Percentiles rank a stretch among this genome's conserved stretches.
phyloP scores from a whole-genome alignment of 2,888 invertebrate species.

The Parapristionchus giblindavisi region DNA sequence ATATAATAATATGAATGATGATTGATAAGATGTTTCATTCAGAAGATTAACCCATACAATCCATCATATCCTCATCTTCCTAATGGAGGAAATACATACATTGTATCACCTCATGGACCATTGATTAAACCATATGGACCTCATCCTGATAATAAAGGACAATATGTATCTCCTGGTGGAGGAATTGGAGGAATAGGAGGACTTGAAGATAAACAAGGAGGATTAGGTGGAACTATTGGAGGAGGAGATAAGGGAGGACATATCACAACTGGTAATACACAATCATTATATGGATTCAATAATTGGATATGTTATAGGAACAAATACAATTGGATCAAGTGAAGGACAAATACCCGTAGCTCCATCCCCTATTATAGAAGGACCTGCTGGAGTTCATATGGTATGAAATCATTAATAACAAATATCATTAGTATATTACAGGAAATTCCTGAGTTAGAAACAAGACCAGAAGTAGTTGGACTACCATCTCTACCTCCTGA shows the following conservation, averaged over 20 bases:
- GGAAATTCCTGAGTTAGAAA: neutral
- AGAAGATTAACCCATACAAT: neutral
- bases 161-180: neutral
- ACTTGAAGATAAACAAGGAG: neutral
- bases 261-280: neutral
- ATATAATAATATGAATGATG: neutral
- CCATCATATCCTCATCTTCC: too few species aligned
- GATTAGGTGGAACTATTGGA: neutral
- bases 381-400: conserved; percentile 14
- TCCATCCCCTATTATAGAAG: conserved; percentile 15
- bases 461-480: neutral
- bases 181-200: conserved; percentile 8
- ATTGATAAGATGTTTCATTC: neutral
- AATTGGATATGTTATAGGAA: neutral
- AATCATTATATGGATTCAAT: neutral
- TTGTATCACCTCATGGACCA: too few species aligned
- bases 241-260: neutral
- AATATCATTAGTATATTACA: neutral
- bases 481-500: conserved; percentile 24
- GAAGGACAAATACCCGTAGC: conserved; percentile 20
- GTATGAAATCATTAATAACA: neutral
- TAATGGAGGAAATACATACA: too few species aligned
- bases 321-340: conserved; percentile 1
- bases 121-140: too few species aligned
- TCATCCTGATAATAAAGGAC: too few species aligned